Percentiles rank a stretch among this genome's conserved stretches.
phyloP scores from a whole-genome alignment of 2,888 invertebrate species.

The Teleogryllus oceanicus region DNA sequence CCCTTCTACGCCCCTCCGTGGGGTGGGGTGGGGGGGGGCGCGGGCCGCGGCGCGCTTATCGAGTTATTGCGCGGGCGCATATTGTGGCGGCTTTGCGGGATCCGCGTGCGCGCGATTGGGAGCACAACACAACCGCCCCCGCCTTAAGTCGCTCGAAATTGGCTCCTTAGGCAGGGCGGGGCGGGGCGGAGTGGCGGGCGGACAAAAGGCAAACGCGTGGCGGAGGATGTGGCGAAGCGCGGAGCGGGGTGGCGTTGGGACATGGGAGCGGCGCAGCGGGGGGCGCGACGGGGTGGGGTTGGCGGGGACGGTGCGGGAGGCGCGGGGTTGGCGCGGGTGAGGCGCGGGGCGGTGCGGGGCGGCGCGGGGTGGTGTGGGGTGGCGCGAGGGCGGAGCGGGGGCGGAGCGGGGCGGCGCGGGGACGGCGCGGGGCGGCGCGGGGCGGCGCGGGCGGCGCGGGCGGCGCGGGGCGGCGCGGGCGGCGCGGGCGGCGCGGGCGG shows the following conservation, averaged over 20 bases:
- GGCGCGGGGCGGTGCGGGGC: too few species aligned
- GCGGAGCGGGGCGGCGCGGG: too few species aligned
- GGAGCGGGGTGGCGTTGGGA: neutral
- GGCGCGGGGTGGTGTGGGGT: too few species aligned
- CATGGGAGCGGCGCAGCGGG: too few species aligned
- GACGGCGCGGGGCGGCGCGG: too few species aligned
- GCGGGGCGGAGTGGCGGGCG: neutral
- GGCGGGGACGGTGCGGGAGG: too few species aligned
- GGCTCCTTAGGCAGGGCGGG: constrained; percentile 22
- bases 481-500: too few species aligned
- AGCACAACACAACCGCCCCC: neutral
- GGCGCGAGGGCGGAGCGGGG: too few species aligned
- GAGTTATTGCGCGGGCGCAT: neutral
- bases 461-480: too few species aligned
- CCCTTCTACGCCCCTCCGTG: neutral
- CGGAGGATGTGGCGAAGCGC: neutral
- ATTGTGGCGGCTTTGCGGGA: neutral
- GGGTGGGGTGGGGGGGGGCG: neutral
- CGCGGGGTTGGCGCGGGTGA: too few species aligned
- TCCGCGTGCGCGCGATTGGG: neutral
- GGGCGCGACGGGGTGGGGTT: too few species aligned
- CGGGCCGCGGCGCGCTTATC: neutral
- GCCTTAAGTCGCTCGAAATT: constrained; percentile 32
- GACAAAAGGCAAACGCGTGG: neutral
- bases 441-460: too few species aligned